Conservation (phyloP, 2,113 vertebrate genomes). For the Tyrannus savana region DNA sequence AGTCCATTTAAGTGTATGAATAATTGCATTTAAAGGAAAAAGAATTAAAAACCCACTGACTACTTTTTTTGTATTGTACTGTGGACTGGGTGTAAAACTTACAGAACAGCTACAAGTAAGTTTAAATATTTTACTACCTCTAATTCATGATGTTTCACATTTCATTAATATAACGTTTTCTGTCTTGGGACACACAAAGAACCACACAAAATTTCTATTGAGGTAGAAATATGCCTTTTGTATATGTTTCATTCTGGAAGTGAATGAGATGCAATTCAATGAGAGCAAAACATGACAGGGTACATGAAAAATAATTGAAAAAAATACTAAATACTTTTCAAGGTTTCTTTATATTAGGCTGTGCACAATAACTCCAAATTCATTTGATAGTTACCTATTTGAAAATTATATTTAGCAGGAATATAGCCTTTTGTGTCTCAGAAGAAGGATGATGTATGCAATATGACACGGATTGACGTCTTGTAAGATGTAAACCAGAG, state of each 20-base stretch:
- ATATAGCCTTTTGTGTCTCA: neutral
- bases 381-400: neutral
- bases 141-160: constrained; percentile 65
- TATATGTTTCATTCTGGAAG: neutral
- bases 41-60: neutral
- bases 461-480: neutral
- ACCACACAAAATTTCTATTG: neutral
- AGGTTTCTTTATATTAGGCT: neutral
- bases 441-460: neutral
- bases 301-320: neutral
- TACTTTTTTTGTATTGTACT: constrained; percentile 45
- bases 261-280: neutral
- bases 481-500: neutral
- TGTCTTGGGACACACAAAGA: constrained; percentile 16
- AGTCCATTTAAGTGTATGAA: neutral
- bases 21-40: neutral
- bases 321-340: neutral
- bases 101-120: constrained; percentile 42
- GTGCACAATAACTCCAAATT: neutral
- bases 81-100: constrained; percentile 36
- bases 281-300: neutral
- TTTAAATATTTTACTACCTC: constrained; percentile 66
- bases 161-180: constrained; percentile 59
- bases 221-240: neutral
- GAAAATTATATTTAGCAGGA: neutral